Percentiles rank a stretch among this genome's conserved stretches.
These are phyloP conservation scores for Dicyrtoma fusca DNA, from an alignment of 2,888 invertebrate species.

Conservation along the genomic window DNA sequence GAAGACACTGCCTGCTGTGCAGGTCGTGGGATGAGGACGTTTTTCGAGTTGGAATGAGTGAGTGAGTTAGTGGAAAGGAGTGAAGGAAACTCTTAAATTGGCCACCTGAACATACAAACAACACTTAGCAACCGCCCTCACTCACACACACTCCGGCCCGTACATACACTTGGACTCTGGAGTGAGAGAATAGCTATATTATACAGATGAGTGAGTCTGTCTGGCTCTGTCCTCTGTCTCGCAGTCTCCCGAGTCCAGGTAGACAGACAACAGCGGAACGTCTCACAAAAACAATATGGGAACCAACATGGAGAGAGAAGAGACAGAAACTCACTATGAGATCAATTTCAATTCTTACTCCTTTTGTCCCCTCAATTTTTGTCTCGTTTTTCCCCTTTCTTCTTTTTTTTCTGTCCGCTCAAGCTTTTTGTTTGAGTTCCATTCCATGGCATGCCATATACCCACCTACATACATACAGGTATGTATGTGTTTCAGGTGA, in stretches of 20 bases:
- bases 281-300: background rate
- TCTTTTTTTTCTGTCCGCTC: constrained; percentile 9
- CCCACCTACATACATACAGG: too few species aligned
- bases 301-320: background rate
- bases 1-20: constrained; percentile 33
- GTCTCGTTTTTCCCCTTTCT: constrained; percentile 1
- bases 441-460: too few species aligned
- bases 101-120: constrained; percentile 16
- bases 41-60: too few species aligned
- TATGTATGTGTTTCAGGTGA: too few species aligned
- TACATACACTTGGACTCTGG: background rate
- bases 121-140: background rate
- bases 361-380: background rate
- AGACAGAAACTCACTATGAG: constrained; percentile 22
- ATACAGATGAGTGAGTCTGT: too few species aligned
- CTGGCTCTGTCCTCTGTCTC: too few species aligned
- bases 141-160: background rate
- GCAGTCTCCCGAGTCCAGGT: constrained; percentile 9
- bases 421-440: background rate
- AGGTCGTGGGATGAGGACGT: constrained; percentile 29
- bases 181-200: background rate
- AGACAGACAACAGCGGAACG: background rate
- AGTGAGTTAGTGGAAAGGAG: constrained; percentile 4
- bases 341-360: constrained; percentile 8
- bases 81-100: constrained; percentile 26